Evolutionary conservation across 1,140 invertebrate genomes (phyloP).

Genomic region (Diorhabda elongata): DNA sequence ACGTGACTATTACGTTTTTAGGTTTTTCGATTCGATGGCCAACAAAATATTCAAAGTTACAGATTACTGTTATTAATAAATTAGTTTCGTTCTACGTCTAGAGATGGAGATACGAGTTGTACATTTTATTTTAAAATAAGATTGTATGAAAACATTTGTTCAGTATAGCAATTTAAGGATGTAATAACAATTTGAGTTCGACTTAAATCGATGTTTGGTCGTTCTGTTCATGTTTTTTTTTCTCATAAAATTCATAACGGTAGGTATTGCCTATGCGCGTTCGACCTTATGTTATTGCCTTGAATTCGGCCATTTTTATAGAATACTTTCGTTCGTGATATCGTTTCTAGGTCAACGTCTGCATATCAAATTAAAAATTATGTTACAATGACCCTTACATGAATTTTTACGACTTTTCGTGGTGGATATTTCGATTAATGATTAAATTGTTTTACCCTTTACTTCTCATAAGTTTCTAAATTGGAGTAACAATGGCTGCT

Average conservation of each 20-base stretch:
- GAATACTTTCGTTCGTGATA: conserved; percentile 1
- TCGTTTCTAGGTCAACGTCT: not conserved
- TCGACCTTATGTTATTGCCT: not conserved
- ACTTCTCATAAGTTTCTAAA: too few species aligned
- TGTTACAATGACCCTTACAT: not conserved
- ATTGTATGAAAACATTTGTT: not conserved
- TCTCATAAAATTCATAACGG: not conserved
- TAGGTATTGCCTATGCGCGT: not conserved
- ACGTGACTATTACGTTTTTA: too few species aligned
- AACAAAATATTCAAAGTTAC: too few species aligned
- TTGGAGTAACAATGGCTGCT: too few species aligned
- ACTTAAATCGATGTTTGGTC: not conserved
- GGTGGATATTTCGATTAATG: too few species aligned
- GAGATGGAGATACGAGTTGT: too few species aligned
- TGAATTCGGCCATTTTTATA: not conserved
- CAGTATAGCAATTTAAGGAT: not conserved
- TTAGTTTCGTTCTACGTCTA: too few species aligned
- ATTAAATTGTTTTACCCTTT: too few species aligned
- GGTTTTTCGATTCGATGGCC: too few species aligned
- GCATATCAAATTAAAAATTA: conserved; percentile 3
- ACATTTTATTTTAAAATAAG: too few species aligned
- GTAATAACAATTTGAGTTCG: not conserved
- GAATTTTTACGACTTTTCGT: not conserved
- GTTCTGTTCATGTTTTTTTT: not conserved
- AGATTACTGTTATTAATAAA: too few species aligned